Evolutionary conservation across 2,113 vertebrate species (phyloP).

Genomic region (mouse (Mus musculus)): DNA sequence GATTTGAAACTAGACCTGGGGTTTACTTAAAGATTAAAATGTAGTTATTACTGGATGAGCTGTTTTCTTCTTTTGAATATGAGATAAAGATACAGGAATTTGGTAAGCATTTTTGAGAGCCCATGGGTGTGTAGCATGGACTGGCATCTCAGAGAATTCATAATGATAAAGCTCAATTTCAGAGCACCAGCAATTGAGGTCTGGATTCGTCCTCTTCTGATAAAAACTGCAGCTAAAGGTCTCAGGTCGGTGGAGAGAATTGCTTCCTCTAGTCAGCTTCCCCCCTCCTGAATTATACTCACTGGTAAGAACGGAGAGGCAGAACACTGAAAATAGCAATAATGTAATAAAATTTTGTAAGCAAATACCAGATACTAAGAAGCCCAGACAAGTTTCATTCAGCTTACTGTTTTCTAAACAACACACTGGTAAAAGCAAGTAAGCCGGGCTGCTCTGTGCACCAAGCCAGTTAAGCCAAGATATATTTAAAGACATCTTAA

Average conservation of each 20-base stretch:
- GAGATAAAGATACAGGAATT: constrained; percentile 52
- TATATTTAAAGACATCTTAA: constrained; percentile 55
- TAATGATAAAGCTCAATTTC: constrained; percentile 43
- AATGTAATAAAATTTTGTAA: constrained; percentile 47
- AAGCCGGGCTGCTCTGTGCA: background rate
- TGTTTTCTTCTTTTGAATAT: constrained; percentile 1
- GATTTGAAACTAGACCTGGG: constrained; percentile 40
- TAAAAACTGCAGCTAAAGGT: constrained; percentile 57
- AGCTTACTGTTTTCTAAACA: background rate
- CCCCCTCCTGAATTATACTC: background rate
- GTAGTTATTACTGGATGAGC: background rate
- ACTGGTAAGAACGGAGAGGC: background rate
- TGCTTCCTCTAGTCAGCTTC: constrained; percentile 43
- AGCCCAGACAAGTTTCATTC: background rate
- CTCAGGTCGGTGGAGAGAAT: background rate
- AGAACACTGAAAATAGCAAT: constrained; percentile 56
- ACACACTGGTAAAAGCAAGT: constrained; percentile 1
- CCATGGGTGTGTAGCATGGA: background rate
- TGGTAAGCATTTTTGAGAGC: constrained; percentile 12
- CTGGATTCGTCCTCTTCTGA: constrained; percentile 34
- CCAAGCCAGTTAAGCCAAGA: constrained; percentile 46
- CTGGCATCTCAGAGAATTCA: background rate
- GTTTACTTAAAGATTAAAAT: constrained; percentile 34
- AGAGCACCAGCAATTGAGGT: constrained; percentile 34
- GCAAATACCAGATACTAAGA: constrained; percentile 48